Evolutionary conservation across 2,888 invertebrate species (phyloP).

Genomic region (Cantharis rustica): DNA sequence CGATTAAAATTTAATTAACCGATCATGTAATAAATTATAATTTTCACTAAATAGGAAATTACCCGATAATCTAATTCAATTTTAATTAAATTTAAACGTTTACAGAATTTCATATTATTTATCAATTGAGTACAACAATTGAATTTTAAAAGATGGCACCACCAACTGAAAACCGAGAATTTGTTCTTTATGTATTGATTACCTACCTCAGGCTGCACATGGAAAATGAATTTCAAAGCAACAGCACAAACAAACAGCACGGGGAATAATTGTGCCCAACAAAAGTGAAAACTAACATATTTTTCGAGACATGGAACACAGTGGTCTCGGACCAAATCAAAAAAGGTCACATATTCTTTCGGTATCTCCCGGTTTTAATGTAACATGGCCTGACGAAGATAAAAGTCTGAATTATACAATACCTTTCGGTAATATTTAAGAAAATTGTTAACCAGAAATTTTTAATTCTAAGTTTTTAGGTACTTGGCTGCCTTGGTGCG

Average conservation of each 20-base stretch:
- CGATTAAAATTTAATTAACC: background rate
- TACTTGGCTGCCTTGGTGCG: slow-evolving; percentile 73
- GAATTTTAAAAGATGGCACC: background rate
- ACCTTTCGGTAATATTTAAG: slow-evolving; percentile 49
- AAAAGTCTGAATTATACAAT: slow-evolving; percentile 52
- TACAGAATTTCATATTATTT: background rate
- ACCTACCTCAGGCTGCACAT: background rate
- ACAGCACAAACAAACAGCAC: background rate
- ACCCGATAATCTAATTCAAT: background rate
- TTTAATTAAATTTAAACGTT: background rate
- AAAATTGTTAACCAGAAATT: background rate
- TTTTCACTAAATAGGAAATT: background rate
- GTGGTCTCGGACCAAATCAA: slow-evolving; percentile 52
- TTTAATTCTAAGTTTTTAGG: slow-evolving; percentile 46
- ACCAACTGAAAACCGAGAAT: background rate
- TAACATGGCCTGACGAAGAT: slow-evolving; percentile 49
- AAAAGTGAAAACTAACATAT: background rate
- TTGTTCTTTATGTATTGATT: background rate
- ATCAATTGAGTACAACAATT: background rate
- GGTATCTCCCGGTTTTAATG: slow-evolving; percentile 49
- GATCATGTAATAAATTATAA: background rate
- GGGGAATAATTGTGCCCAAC: background rate
- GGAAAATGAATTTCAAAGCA: background rate
- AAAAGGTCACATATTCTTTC: slow-evolving; percentile 49
- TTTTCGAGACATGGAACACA: background rate